Evolutionary conservation across 2,113 vertebrate genomes (phyloP), one percentile per base, ranked within the genome.

Genomic region (Petrocephalus microphthalmus): DNA sequence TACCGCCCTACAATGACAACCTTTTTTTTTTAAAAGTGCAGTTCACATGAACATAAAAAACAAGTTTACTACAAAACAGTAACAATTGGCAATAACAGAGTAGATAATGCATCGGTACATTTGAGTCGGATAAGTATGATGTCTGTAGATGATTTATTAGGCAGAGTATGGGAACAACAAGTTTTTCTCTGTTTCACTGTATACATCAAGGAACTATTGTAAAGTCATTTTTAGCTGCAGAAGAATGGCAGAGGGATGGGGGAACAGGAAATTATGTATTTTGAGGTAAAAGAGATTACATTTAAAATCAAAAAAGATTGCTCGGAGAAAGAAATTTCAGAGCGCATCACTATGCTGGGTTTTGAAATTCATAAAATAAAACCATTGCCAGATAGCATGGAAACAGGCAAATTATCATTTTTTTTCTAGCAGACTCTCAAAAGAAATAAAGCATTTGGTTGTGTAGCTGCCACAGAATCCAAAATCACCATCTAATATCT

Each of bases 21-120:
- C 60, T n/a, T n/a, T n/a, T n/a, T n/a, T n/a, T n/a, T n/a, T n/a
- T n/a, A n/a, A n/a, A n/a, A 42, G 42, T 42, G 42, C n/a, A n/a
- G n/a, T n/a, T 67, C 60, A 67, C 60, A 67, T 67, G 60, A 67
- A 67, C 60, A 67, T 67, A 64, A 64, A 67, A 67, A 67, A 67
- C 60, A 64, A 25, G 60, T 64, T 64, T 64, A 64, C 3, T 25
- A 2, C 60, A 64, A 64, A 64, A 64, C 20, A 52, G 25, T 25
- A 51, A 84, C 82, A 84, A 25, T 84, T 11, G 51, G 19, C 15
- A 49, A 84, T 49, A 51, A 84, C 45, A 47, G 42, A 45, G 51
- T 20, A 49, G 45, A 25, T 84, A 84, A 52, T 84, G 82, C 20
- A 49, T 78, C 33, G 1, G 71, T 33, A 78, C 33, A 42, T 78